Conservation (phyloP, 2,888 invertebrate genomes). For the Napeogenes sylphis region DNA sequence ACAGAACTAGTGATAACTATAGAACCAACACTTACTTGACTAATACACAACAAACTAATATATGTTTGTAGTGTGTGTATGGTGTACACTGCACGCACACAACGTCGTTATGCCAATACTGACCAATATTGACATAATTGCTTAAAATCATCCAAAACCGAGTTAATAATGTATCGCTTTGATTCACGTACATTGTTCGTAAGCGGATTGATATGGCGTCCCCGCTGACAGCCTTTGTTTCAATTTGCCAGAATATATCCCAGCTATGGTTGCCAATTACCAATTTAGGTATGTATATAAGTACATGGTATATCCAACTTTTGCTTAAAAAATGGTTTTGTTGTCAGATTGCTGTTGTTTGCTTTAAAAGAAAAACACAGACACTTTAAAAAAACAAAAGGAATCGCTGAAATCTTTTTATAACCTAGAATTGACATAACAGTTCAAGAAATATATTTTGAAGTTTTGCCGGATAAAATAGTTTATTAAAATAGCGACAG, state of each 20-base stretch:
- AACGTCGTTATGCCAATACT: too few relatives aligned
- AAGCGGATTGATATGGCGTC: constrained; percentile 20
- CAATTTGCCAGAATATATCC: constrained; percentile 20
- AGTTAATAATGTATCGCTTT: constrained; percentile 20
- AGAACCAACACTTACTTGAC: too few relatives aligned
- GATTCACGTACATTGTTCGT: constrained; percentile 12
- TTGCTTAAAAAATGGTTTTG: too few relatives aligned
- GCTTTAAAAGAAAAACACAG: too few relatives aligned
- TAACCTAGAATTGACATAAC: too few relatives aligned
- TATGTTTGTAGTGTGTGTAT: too few relatives aligned
- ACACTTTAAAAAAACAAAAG: not conserved
- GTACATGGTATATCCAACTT: too few relatives aligned
- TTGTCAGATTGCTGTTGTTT: too few relatives aligned
- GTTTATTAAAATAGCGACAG: constrained; percentile 31
- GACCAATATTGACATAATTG: not conserved
- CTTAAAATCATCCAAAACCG: not conserved
- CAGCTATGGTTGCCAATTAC: constrained; percentile 18
- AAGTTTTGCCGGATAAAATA: not conserved
- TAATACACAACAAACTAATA: too few relatives aligned
- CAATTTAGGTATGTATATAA: not conserved
- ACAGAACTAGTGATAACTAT: too few relatives aligned
- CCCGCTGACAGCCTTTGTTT: constrained; percentile 27
- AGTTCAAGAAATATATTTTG: not conserved
- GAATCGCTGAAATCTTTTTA: too few relatives aligned
- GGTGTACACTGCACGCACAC: too few relatives aligned